Evolutionary conservation across 92 coral and sea anemone genomes (phyloP), one percentile per base, ranked within the genome.

Genomic region (Montipora capitata): DNA sequence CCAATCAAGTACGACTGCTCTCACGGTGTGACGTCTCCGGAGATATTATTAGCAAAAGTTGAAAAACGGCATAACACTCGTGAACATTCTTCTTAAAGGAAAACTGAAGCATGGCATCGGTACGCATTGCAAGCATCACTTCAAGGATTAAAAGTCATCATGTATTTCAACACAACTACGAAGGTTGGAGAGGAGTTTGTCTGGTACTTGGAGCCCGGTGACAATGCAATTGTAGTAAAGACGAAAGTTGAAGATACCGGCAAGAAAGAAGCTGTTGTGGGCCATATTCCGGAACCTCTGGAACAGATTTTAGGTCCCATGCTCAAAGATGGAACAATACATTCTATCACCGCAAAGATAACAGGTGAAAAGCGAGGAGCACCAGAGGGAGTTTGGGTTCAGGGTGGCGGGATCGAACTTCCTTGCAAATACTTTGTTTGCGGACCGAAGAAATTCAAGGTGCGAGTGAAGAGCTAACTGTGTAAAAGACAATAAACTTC

Each of bases 241-340:
- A 48, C 79, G 7, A 74, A 15, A 54, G 58, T 48, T 48, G 79
- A 52, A 58, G 67, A n/a, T 39, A 20, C 66, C 48, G 63, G 40
- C 63, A 49, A 76, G 61, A 18, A 52, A 52, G 16, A 76, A 76
- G 39, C 65, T 49, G 65, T 48, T 82, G 87, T 82, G 7, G 87
- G 79, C 69, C 79, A 82, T 51, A 56, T 54, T 64, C 79, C 78
- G 52, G 78, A 71, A 70, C 70, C 70, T 54, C 87, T 38, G 87
- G 87, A 79, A 70, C 79, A 82, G 58, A 83, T 17, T 68, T 68
- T 83, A 71, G 87, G 79, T 40, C 87, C 87, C 78, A 83, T 83
- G 78, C 67, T 83, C 2, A 69, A 83, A 72, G 72, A 58, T 35
- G 87, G 35, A 83, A 83, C 71, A 71, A 16, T 83, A 1, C 87